phyloP scores from a whole-genome alignment of 2,797 vertebrate species.

The Acropternis orthonyx region DNA sequence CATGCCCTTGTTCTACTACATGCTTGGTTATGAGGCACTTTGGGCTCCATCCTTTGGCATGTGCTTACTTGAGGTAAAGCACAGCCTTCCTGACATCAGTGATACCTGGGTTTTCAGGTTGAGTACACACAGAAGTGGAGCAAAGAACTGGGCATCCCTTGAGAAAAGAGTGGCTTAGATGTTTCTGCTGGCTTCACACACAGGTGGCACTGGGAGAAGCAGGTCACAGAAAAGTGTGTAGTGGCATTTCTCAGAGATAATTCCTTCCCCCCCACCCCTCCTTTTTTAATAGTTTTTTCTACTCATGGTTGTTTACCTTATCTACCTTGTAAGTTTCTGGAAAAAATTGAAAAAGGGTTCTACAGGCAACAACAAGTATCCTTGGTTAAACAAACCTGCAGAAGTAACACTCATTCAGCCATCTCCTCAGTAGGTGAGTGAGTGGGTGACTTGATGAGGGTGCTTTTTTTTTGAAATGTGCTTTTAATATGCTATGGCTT shows the following conservation, averaged over 20 bases:
- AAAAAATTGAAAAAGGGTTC: neutral
- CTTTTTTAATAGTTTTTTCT: neutral
- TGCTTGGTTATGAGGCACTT: neutral
- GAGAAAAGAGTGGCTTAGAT: neutral
- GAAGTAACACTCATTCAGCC: neutral
- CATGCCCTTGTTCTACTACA: fast-evolving
- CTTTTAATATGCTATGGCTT: neutral
- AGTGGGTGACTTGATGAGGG: neutral
- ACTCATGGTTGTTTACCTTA: neutral
- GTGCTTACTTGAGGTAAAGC: neutral
- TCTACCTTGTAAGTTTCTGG: neutral
- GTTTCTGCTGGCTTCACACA: neutral
- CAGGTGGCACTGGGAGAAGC: neutral
- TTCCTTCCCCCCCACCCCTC: neutral
- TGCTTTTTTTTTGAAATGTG: neutral
- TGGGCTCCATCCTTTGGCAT: neutral
- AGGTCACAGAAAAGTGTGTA: neutral
- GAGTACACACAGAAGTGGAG: neutral
- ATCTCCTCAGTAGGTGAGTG: neutral
- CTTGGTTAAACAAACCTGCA: neutral
- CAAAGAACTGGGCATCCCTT: fast-evolving
- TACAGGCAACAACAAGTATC: neutral
- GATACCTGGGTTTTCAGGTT: neutral
- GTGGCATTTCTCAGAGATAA: neutral
- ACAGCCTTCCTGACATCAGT: fast-evolving